A percentile compares a stretch with the other conserved stretches of the same genome.
phyloP scores from a whole-genome alignment of 1,140 invertebrate species.

The Octopus sinensis region DNA sequence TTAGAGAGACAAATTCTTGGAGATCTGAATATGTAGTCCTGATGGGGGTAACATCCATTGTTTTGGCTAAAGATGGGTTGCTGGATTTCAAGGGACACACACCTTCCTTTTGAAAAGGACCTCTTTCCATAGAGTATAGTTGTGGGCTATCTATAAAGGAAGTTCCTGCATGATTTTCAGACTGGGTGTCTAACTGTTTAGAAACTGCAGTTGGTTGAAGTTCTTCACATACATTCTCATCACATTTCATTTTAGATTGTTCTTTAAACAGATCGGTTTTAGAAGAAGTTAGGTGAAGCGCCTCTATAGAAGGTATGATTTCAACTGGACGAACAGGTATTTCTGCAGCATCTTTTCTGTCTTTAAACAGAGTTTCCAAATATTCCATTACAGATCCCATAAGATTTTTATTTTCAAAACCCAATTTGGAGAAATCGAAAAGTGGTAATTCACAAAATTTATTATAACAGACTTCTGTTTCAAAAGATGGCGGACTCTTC shows the following conservation, averaged over 20 bases:
- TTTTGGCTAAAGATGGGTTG: neutral
- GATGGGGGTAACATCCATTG: neutral
- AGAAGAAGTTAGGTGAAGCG: neutral
- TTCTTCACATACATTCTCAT: neutral
- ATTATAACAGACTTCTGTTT: neutral
- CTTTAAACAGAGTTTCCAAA: neutral
- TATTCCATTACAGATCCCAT: neutral
- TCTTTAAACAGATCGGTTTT: neutral
- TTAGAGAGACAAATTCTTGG: no score
- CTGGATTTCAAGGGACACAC: neutral
- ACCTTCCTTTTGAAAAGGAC: no score
- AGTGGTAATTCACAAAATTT: neutral
- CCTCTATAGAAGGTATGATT: neutral
- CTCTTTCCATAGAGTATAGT: no score
- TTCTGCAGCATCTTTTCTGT: neutral
- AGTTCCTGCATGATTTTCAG: neutral
- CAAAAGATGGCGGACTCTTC: neutral
- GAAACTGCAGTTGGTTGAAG: neutral
- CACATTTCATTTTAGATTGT: neutral
- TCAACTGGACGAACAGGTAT: neutral
- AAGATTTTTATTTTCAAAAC: neutral
- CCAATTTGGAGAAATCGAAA: neutral
- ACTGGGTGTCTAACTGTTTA: neutral
- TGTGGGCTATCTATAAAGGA: no score
- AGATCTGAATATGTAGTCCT: neutral